Conservation (phyloP, 2,888 invertebrate genomes). For the Lycia hirtaria region DNA sequence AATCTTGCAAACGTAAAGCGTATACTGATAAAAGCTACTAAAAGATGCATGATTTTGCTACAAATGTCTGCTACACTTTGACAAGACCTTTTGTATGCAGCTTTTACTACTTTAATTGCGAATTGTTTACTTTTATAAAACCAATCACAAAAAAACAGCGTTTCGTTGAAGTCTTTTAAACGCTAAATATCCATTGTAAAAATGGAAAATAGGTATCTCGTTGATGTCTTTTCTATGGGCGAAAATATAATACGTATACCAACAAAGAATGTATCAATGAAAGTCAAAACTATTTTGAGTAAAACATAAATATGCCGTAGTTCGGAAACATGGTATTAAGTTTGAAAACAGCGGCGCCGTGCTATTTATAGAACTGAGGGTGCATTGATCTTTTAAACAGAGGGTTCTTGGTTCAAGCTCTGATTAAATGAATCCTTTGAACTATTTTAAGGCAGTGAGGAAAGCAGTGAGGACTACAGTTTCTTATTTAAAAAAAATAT, state of each 20-base stretch:
- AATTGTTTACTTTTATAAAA: no score
- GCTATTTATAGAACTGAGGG: constrained; percentile 66
- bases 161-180: constrained; percentile 34
- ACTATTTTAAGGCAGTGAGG: neutral
- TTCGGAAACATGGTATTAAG: constrained; percentile 34
- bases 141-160: neutral
- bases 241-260: constrained; percentile 5
- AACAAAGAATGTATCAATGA: neutral
- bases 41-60: no score
- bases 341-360: constrained; percentile 31
- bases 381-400: constrained; percentile 65
- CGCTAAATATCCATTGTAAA: constrained; percentile 7
- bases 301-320: no score
- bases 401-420: constrained; percentile 15
- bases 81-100: no score
- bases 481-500: neutral
- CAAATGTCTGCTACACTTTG: no score
- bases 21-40: no score
- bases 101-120: no score
- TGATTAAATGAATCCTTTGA: constrained; percentile 1
- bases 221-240: constrained; percentile 29
- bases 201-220: constrained; percentile 8
- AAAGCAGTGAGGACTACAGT: constrained; percentile 25
- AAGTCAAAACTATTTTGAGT: neutral
- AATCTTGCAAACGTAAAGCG: no score